Conservation (phyloP, 1,140 invertebrate genomes). For the Hyles vespertilio region DNA sequence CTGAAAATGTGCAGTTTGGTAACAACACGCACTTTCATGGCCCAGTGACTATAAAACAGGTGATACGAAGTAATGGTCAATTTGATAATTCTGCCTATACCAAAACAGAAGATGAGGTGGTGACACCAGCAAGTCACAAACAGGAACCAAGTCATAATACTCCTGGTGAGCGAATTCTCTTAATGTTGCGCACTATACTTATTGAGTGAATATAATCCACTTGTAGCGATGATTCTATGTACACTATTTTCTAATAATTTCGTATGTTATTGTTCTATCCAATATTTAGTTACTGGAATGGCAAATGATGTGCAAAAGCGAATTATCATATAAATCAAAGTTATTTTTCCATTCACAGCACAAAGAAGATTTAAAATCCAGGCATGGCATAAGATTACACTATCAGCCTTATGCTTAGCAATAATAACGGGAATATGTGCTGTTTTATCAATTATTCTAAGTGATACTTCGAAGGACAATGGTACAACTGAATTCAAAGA, state of each 20-base stretch:
- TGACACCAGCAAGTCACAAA: conserved; percentile 6
- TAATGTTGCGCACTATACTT: not conserved
- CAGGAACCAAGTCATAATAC: conserved; percentile 12
- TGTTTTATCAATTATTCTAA: conserved; percentile 34
- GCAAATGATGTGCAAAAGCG: too few species aligned
- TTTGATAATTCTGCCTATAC: conserved; percentile 50
- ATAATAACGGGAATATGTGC: conserved; percentile 41
- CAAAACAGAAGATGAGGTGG: conserved; percentile 38
- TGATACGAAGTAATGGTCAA: conserved; percentile 44
- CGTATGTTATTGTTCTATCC: too few species aligned
- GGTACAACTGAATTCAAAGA: conserved; percentile 12
- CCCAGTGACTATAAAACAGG: conserved; percentile 60
- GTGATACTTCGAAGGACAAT: conserved; percentile 20
- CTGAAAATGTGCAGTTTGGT: conserved; percentile 60
- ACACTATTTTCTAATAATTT: too few species aligned
- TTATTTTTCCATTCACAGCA: not conserved
- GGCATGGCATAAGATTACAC: conserved; percentile 45
- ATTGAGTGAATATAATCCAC: not conserved
- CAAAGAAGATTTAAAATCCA: conserved; percentile 14
- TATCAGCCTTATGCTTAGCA: conserved; percentile 37
- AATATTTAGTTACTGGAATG: too few species aligned
- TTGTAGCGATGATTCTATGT: too few species aligned
- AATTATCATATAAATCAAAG: not conserved
- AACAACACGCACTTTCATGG: conserved; percentile 65
- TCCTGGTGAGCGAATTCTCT: not conserved